These are phyloP conservation scores for Xiphophorus couchianus DNA, from an alignment of 2,113 vertebrate genomes.

Conservation along the genomic window DNA sequence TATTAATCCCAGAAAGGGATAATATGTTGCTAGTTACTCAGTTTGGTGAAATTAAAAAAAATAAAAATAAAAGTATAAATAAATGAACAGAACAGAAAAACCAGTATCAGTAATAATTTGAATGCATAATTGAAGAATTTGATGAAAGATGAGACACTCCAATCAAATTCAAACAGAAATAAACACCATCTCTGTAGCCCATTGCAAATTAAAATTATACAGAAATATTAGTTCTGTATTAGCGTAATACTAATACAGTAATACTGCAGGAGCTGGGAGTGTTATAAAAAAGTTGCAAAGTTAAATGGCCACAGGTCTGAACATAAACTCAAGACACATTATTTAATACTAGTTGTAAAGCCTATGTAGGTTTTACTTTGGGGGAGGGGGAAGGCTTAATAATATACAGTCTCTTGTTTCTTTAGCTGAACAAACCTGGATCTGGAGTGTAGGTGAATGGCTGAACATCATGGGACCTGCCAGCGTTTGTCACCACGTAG, in stretches of 20 bases:
- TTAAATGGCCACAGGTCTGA: background rate
- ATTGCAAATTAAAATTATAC: background rate
- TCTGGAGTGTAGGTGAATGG: constrained; percentile 97
- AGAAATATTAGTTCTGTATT: background rate
- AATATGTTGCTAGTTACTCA: background rate
- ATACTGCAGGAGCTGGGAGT: no score
- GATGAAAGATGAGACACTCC: background rate
- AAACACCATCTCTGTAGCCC: no score
- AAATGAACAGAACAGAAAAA: background rate
- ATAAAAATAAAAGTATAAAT: background rate
- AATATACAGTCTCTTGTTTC: no score
- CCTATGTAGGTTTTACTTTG: no score
- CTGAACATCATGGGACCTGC: constrained; percentile 94
- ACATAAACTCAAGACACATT: no score
- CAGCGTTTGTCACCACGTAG: constrained; percentile 95
- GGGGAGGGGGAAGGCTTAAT: no score
- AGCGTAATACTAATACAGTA: background rate
- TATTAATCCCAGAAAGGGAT: no score
- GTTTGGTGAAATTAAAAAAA: no score
- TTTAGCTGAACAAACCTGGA: constrained; percentile 80
- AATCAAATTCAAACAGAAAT: background rate
- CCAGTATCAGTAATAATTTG: no score
- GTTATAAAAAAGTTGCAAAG: background rate
- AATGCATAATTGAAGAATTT: background rate
- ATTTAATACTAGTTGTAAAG: no score